These are phyloP conservation scores for Aphaenogaster floridana DNA, from an alignment of 1,140 invertebrate species.

Conservation along the genomic window DNA sequence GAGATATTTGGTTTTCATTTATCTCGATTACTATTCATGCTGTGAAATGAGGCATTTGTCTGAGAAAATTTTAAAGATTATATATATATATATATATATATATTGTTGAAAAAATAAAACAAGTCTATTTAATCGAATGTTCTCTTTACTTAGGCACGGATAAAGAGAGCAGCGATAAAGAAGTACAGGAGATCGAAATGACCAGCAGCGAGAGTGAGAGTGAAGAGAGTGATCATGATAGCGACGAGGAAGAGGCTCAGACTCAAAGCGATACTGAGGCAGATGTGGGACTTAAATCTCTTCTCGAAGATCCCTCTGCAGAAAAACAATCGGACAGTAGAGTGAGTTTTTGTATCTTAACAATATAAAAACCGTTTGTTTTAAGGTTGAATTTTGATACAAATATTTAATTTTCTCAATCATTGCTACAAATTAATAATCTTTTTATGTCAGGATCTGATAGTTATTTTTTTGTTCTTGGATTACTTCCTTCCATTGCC, in stretches of 20 bases:
- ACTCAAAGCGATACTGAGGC: slow-evolving; percentile 86
- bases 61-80: slow-evolving; percentile 75
- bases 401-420: neutral
- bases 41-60: slow-evolving; percentile 86
- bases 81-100: neutral
- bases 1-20: slow-evolving; percentile 80
- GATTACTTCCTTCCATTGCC: neutral
- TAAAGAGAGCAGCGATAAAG: slow-evolving; percentile 81
- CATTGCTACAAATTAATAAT: slow-evolving; percentile 20
- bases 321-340: slow-evolving; percentile 81
- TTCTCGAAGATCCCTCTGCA: slow-evolving; percentile 88
- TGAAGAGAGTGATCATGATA: slow-evolving; percentile 81
- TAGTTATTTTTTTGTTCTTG: slow-evolving; percentile 12
- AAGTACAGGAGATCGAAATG: slow-evolving; percentile 80
- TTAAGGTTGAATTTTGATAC: neutral
- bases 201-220: slow-evolving; percentile 78
- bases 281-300: slow-evolving; percentile 88
- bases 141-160: slow-evolving; percentile 76
- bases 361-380: neutral
- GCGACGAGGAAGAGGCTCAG: slow-evolving; percentile 87
- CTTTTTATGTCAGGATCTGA: neutral
- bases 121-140: neutral
- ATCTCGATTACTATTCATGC: slow-evolving; percentile 80
- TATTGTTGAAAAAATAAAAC: slow-evolving; percentile 5
- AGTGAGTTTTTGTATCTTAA: slow-evolving; percentile 22